Base-by-base conservation (phyloP, 2,113 vertebrate genomes). In the Anhinga anhinga region DNA sequence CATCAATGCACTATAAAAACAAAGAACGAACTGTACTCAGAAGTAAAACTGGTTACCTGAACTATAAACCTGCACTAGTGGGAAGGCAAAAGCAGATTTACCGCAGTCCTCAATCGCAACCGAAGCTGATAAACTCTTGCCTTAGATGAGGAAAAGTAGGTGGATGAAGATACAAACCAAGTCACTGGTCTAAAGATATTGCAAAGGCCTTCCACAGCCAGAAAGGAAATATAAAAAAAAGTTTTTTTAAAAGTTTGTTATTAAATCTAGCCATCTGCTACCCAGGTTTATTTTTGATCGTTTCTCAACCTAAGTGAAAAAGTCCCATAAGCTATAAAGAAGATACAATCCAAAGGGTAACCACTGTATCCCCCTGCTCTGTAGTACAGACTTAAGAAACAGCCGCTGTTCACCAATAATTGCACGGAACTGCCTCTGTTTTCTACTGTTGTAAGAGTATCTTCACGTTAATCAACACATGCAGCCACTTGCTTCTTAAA, bases 371-470 rank as follows among this genome's bases (percentile, higher is more conserved):
- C 10, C 17, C 8, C 27, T 32, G 9, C n/a, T 88, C 58, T 8
- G 1, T 4, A 53, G 15, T 1, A 55, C n/a, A 0, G 4, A 32
- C 47, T 26, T n/a, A 22, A 71, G 62, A 63, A 80, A 80, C 12
- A 52, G 30, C 49, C 63, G 58, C 62, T 77, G 12, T 44, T 81
- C 49, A 69, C 12, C 67, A 61, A 2, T 10, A 61, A 19, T 17
- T 62, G 6, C 25, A 82, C 3, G 10, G 47, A 72, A 72, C 2
- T 63, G 49, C 30, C 73, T 59, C 78, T 56, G 32, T 9, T 72
- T 79, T 82, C 58, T 86, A 29, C 32, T 82, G 29, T 32, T 61
- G 1, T 22, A 88, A 86, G 67, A 91, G 44, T 73, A 88, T 81
- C 84, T 65, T 78, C 72, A 83, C 45, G 83, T 36, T 52, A 29